Evolutionary conservation across 2,797 vertebrate species (phyloP), one percentile per base, ranked within the genome.

Genomic region (Peromyscus attwateri): DNA sequence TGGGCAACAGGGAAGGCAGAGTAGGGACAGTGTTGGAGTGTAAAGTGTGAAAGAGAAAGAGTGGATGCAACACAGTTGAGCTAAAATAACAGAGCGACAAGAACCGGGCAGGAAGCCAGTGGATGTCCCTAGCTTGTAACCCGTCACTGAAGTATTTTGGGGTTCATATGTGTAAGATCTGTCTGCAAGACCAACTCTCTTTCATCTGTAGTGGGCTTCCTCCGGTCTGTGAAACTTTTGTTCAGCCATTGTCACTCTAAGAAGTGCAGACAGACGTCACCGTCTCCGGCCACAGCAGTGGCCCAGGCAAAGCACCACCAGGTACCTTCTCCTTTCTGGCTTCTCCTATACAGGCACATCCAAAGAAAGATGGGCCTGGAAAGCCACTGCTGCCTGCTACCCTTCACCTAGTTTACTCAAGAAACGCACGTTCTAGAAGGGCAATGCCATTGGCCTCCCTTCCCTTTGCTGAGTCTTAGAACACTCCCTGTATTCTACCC

Each of bases 111-210:
- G 91, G 76, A 88, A 95, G 95, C 92, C 93, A 96, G 87, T 76
- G 70, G 75, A 40, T 95, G 92, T 94, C 83, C 82, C 29, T 87
- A 43, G 66, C 95, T 95, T 81, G 23, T 82, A 83, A 75, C 62
- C 79, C 76, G 57, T 49, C 71, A 55, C 64, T 92, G 77, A 97
- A 97, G 85, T 94, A 97, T 71, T 91, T 52, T 83, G 82, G 73
- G 81, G 80, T 79, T 79, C 76, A 68, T 81, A 52, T 95, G 76
- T 79, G 40, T 87, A 82, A 91, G 46, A 87, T 95, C 89, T 94
- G 71, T 52, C 66, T 93, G 57, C 88, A 92, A 90, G 83, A 90
- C 64, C 92, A 83, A 90, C 12, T 77, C 90, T 57, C 79, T 68
- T 80, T 46, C 68, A 60, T 81, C 79, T 85, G 94, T 29, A 17